These are phyloP conservation scores for Chiloscyllium plagiosum DNA, from an alignment of 2,113 vertebrate species.

Conservation along the genomic window DNA sequence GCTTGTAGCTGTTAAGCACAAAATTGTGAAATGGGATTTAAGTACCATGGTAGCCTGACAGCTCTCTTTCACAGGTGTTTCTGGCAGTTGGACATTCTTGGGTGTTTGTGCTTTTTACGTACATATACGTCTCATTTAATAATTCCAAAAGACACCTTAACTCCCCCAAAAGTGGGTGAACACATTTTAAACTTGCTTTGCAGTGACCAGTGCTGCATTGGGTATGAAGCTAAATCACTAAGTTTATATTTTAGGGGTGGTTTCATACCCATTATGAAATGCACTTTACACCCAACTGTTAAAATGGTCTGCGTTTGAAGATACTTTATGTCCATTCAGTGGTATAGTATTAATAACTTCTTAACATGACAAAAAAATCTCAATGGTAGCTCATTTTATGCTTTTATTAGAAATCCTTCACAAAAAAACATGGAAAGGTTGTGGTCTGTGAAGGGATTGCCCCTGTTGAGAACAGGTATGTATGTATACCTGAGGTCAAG, in stretches of 20 bases:
- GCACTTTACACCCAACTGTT: background rate
- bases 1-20: too few relatives aligned
- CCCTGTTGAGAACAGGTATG: background rate
- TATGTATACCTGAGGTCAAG: background rate
- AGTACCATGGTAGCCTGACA: too few relatives aligned
- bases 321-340: background rate
- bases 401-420: background rate
- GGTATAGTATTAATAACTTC: background rate
- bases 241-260: background rate
- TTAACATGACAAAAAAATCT: background rate
- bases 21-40: too few relatives aligned
- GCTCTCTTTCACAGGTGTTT: too few relatives aligned
- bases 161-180: background rate
- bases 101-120: too few relatives aligned
- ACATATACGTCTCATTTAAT: too few relatives aligned
- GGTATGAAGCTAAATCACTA: background rate
- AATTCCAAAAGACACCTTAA: too few relatives aligned
- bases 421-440: background rate
- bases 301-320: too few relatives aligned
- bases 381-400: background rate
- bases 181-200: background rate
- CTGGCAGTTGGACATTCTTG: too few relatives aligned
- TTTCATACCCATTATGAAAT: background rate
- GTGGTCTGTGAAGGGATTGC: background rate
- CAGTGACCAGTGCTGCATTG: background rate